Percentiles rank a stretch among this genome's conserved stretches.
Evolutionary conservation across 2,888 invertebrate genomes (phyloP).

Genomic region (Elgonia sp.): DNA sequence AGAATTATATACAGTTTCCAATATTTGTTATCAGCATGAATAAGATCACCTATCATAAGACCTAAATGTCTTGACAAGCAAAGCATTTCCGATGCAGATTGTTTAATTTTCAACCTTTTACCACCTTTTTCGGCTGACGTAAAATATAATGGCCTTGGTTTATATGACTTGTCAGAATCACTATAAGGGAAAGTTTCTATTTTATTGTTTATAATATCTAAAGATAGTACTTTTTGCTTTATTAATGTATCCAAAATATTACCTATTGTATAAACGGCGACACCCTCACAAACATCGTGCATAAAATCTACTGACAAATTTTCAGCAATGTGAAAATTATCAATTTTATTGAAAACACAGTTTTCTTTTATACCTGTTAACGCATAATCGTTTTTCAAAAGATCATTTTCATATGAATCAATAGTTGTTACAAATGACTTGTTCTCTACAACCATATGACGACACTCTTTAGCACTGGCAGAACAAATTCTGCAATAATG

Average conservation of each 20-base stretch:
- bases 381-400: constrained; percentile 52
- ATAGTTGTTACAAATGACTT: constrained; percentile 59
- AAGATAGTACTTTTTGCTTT: constrained; percentile 32
- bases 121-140: not conserved
- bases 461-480: constrained; percentile 59
- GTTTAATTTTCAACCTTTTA: not conserved
- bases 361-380: constrained; percentile 61
- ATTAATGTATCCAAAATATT: constrained; percentile 56
- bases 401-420: constrained; percentile 66
- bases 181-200: constrained; percentile 19
- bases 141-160: constrained; percentile 17
- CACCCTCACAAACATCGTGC: constrained; percentile 65
- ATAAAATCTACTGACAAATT: constrained; percentile 61
- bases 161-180: not conserved
- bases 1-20: not conserved
- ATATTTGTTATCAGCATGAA: not conserved
- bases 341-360: constrained; percentile 66
- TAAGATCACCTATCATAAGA: not conserved
- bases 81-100: not conserved
- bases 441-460: constrained; percentile 68
- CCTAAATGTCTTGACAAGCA: not conserved
- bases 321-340: constrained; percentile 65
- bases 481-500: constrained; percentile 59
- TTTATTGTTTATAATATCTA: constrained; percentile 45
- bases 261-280: constrained; percentile 36